phyloP scores from a whole-genome alignment of 2,888 invertebrate genomes.

The Chrysomela aeneicollis region DNA sequence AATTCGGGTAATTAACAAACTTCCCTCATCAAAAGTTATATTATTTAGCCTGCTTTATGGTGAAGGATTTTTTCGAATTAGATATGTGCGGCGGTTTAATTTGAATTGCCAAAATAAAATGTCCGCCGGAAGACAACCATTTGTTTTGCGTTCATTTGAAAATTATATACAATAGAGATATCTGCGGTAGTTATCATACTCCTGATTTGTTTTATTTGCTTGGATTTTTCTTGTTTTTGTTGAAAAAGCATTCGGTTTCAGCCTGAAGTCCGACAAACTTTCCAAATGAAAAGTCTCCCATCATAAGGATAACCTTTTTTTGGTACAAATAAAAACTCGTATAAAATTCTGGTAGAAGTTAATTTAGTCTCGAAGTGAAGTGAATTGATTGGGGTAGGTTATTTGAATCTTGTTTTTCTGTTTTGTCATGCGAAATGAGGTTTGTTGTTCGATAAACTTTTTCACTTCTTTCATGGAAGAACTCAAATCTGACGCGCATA shows the following conservation, averaged over 20 bases:
- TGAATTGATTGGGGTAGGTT: too few species aligned
- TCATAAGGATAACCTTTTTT: too few species aligned
- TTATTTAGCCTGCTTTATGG: slow-evolving; percentile 23
- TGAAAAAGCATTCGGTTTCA: neutral
- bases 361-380: too few species aligned
- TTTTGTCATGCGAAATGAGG: neutral
- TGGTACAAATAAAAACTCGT: too few species aligned
- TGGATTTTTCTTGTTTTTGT: neutral
- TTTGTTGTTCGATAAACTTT: neutral
- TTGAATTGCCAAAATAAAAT: slow-evolving; percentile 22
- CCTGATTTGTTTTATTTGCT: neutral
- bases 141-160: slow-evolving; percentile 10
- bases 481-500: neutral
- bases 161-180: slow-evolving; percentile 16
- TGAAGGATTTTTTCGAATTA: slow-evolving; percentile 28
- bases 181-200: slow-evolving; percentile 2
- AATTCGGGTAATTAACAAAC: slow-evolving; percentile 34
- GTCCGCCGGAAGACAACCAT: slow-evolving; percentile 11
- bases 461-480: neutral
- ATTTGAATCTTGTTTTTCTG: neutral
- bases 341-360: too few species aligned
- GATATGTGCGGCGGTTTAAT: slow-evolving; percentile 14
- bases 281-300: too few species aligned
- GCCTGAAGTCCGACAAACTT: neutral
- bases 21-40: slow-evolving; percentile 36